Evolutionary conservation across 2,113 vertebrate genomes (phyloP).

Genomic region (Sceloporus undulatus): DNA sequence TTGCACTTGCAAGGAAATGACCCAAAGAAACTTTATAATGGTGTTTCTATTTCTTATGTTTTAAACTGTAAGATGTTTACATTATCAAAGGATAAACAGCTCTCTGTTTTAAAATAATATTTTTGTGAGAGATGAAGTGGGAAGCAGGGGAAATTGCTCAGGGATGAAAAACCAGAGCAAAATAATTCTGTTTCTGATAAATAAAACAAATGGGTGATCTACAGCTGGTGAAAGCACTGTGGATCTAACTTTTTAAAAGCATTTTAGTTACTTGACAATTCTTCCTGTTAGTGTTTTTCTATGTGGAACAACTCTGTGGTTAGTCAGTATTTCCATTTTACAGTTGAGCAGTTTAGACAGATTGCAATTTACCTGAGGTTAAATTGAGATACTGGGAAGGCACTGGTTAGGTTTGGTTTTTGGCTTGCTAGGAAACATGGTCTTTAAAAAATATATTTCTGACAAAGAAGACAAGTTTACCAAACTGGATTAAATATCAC

Average conservation of each 20-base stretch:
- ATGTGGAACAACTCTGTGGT: background rate
- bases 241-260: background rate
- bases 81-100: background rate
- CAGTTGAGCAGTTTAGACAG: background rate
- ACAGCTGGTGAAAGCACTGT: background rate
- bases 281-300: background rate
- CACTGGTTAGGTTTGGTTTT: background rate
- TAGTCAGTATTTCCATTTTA: background rate
- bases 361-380: background rate
- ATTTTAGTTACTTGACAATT: background rate
- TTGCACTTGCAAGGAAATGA: background rate
- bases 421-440: background rate
- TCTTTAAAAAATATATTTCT: background rate
- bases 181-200: slow-evolving; percentile 4
- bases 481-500: background rate
- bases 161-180: background rate
- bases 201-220: background rate
- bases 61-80: background rate
- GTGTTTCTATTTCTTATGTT: background rate
- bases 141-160: background rate
- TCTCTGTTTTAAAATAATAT: background rate
- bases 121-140: background rate
- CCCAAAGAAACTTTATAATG: background rate
- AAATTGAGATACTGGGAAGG: background rate
- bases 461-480: background rate